Base-by-base conservation (phyloP, 1,140 invertebrate genomes). In the Drosophila carrolli region DNA sequence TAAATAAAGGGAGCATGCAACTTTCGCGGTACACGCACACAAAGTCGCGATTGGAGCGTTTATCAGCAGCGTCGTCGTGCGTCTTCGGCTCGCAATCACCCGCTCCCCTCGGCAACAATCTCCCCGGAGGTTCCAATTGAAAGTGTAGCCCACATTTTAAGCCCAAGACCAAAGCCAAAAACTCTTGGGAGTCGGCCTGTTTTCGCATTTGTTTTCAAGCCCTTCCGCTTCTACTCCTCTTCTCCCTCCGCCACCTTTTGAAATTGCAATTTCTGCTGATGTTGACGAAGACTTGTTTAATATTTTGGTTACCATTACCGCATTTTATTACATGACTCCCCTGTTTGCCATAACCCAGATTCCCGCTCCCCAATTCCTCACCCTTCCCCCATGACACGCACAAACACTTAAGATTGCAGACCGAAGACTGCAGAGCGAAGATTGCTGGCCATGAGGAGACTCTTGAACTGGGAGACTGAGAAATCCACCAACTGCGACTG, bases 271-370 rank as follows among this genome's bases (percentile, higher is more conserved):
- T 71, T 71, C 14, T 73, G 70, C 70, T 54, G 70, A 70, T 53
- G 46, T 67, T 37, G 53, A 13, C n/a, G 27, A 44, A 57, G 68
- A 51, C 54, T 59, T 72, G 70, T 58, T 61, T 61, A 61, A 73
- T 51, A 61, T 73, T 73, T 73, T 57, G 68, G 68, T 63, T 63
- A 44, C 60, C 65, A 68, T 68, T 68, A 72, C 68, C 66, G 66
- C 66, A 73, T 60, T 72, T 73, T 61, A 73, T 73, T 73, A 73
- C 70, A 73, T 73, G 70, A 51, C 50, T 40, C 66, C 70, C 67
- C 54, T 73, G 70, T 73, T 73, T 73, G 70, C 70, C 68, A 60
- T 73, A 73, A 73, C 70, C 70, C 67, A 73, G 68, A 53, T 73
- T 73, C 68, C 67, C 55, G n/a, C 23, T 5, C 38, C 13, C 7